These are phyloP conservation scores for Candidula unifasciata DNA, from an alignment of 2,888 invertebrate genomes.

Conservation along the genomic window DNA sequence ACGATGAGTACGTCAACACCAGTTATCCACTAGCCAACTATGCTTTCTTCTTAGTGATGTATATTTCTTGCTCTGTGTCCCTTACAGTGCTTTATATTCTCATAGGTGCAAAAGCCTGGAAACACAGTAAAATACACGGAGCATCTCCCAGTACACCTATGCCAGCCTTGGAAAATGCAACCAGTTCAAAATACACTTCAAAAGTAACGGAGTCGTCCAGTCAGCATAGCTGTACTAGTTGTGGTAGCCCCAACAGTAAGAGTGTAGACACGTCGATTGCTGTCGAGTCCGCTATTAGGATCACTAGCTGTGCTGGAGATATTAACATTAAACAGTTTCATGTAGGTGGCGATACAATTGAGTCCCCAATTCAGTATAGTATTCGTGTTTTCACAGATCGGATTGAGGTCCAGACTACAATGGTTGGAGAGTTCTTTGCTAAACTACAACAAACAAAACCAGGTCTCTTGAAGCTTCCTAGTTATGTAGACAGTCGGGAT, in stretches of 20 bases:
- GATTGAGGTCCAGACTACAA: conserved; percentile 24
- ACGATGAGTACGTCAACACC: conserved; percentile 23
- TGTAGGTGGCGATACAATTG: neutral
- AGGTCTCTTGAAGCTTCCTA: neutral
- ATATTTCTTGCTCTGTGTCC: neutral
- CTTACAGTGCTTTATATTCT: conserved; percentile 31
- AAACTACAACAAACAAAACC: neutral
- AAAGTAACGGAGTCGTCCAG: neutral
- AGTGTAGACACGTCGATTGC: neutral
- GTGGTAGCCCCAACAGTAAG: neutral
- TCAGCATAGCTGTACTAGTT: too few relatives aligned
- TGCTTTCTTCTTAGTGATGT: conserved; percentile 32
- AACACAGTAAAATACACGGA: conserved; percentile 33
- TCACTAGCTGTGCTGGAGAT: neutral
- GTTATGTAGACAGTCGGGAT: neutral
- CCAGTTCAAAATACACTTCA: neutral
- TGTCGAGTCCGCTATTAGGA: neutral
- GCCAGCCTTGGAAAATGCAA: neutral
- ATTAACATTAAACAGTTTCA: neutral
- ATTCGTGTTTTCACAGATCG: conserved; percentile 22
- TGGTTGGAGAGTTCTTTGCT: conserved; percentile 36
- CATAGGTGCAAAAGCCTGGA: conserved; percentile 39
- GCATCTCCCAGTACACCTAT: neutral
- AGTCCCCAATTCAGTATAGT: neutral
- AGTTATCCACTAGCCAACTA: conserved; percentile 38